These are phyloP conservation scores for Mamestra configurata DNA, from an alignment of 1,140 invertebrate species.

Conservation along the genomic window DNA sequence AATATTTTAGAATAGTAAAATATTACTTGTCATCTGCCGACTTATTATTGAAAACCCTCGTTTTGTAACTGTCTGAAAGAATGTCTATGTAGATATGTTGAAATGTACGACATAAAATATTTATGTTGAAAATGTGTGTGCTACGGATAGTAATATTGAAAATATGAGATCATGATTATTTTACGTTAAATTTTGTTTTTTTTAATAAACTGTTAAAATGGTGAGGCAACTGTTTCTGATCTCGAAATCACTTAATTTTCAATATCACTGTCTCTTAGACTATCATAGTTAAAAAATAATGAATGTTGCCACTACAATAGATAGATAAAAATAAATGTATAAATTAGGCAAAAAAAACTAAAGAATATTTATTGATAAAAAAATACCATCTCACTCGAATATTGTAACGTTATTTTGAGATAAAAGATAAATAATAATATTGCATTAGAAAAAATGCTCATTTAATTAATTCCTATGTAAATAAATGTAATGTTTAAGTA, in stretches of 20 bases:
- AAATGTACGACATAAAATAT: slow-evolving; percentile 33
- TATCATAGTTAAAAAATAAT: slow-evolving; percentile 55
- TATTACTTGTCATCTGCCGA: no score
- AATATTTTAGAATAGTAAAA: no score
- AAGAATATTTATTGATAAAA: slow-evolving; percentile 72
- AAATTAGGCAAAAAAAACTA: slow-evolving; percentile 69
- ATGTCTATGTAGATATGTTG: slow-evolving; percentile 42
- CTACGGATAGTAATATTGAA: slow-evolving; percentile 12
- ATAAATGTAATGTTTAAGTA: slow-evolving; percentile 67
- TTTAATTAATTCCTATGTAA: slow-evolving; percentile 78
- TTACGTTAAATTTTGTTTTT: neutral
- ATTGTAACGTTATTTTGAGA: slow-evolving; percentile 60
- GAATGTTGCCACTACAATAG: slow-evolving; percentile 78
- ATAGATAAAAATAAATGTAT: slow-evolving; percentile 81
- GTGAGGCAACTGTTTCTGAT: neutral
- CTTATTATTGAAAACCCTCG: no score
- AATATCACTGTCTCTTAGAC: slow-evolving; percentile 30
- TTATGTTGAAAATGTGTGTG: slow-evolving; percentile 1
- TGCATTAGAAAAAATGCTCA: slow-evolving; percentile 68
- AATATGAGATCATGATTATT: neutral
- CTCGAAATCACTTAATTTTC: neutral
- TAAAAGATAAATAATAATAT: slow-evolving; percentile 49
- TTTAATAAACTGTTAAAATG: neutral
- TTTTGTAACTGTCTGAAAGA: slow-evolving; percentile 23
- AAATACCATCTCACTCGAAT: slow-evolving; percentile 57